Percentiles rank a stretch among this genome's conserved stretches.
These are phyloP conservation scores for Alcis repandata DNA, from an alignment of 2,888 invertebrate species.

Conservation along the genomic window DNA sequence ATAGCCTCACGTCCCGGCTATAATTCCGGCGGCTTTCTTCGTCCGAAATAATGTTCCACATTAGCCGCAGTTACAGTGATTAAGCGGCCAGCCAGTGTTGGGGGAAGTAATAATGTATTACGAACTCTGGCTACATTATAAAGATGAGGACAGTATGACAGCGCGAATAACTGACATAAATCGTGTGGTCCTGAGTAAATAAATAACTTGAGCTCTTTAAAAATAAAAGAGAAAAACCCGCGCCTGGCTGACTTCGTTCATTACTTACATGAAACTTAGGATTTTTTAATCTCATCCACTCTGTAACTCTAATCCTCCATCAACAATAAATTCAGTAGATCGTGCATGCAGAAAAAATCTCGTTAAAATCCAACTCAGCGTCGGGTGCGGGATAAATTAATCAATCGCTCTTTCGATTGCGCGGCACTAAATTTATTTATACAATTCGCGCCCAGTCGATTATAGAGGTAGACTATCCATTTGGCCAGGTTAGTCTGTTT, in stretches of 20 bases:
- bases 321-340: too few species aligned
- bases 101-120: constrained; percentile 73
- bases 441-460: too few species aligned
- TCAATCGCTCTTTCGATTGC: too few species aligned
- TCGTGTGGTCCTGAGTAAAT: too few species aligned
- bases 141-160: constrained; percentile 25
- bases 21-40: constrained; percentile 77
- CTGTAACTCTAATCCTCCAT: too few species aligned
- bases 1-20: constrained; percentile 71
- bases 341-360: background rate
- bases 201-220: background rate
- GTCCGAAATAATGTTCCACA: constrained; percentile 79
- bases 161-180: background rate
- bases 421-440: too few species aligned
- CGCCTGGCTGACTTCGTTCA: background rate
- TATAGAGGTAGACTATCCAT: too few species aligned
- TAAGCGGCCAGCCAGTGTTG: constrained; percentile 75
- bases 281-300: too few species aligned
- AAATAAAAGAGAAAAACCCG: background rate
- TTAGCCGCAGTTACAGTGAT: constrained; percentile 84
- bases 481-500: too few species aligned
- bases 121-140: constrained; percentile 59
- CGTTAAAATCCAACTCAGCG: background rate
- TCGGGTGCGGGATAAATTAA: too few species aligned
- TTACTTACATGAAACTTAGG: too few species aligned